Base-by-base conservation (phyloP, 2,113 vertebrate species). In the Bagarius yarrelli region DNA sequence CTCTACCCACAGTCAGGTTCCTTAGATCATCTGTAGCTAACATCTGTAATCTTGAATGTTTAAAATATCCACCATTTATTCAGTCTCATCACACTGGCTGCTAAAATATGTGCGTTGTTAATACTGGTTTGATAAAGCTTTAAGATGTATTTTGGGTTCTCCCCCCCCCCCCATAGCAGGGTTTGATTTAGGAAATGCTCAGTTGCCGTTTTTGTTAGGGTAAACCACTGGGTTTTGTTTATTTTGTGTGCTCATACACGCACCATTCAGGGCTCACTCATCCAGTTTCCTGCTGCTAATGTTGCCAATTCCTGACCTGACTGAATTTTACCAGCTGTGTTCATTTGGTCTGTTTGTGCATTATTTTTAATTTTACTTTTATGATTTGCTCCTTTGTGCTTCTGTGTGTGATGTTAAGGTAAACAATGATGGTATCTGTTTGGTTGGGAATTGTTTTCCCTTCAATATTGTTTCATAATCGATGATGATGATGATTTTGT, bases 231-330 rank as follows among this genome's bases (percentile, higher is more conserved):
- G 55, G 32, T 18, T 81, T 78, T 66, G n/a, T 66, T 30, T 52
- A 0, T 70, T 12, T 13, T 47, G 74, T 72, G 11, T 66, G 23
- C 44, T 16, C 64, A 12, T 27, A 6, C 56, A 23, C 56, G 34
- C 66, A 72, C 32, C 47, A 55, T 75, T 76, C 71, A 53, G 79
- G 71, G 34, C 66, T 74, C 4, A 23, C 30, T 70, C 34, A 70
- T 60, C 64, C 50, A 66, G 27, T 76, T 64, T 81, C 67, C 59
- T 74, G 81, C 84, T 85, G 84, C 84, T 77, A 52, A 56, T 30
- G 50, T 63, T 40, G 23, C 50, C 53, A 67, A 66, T 63, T 73
- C 44, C 53, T 44, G 57, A 63, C 53, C 80, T 73, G 59, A 74
- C 36, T 6, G 27, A 56, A 53, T 12, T 5, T 77, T 74, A 16